Base-by-base conservation (phyloP, 2,113 vertebrate genomes). In the Eleginops maclovinus region DNA sequence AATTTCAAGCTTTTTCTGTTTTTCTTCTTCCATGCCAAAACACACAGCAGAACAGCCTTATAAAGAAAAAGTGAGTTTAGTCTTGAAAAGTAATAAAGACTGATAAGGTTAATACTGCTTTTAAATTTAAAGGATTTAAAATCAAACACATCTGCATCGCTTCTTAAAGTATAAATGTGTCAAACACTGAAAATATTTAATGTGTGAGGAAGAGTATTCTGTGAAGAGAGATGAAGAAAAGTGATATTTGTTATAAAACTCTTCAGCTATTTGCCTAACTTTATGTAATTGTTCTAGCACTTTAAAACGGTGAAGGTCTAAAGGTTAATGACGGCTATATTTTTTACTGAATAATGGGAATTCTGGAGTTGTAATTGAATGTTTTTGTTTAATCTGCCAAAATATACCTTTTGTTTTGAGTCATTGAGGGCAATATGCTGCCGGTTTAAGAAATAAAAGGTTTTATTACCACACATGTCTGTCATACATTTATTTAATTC, bases 241-340 rank as follows among this genome's bases (percentile, higher is more conserved):
- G 13, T 13, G 40, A 19, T 1, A 28, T 73, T 82, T 84, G 36
- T 70, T 61, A 36, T 19, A 22, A 71, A 51, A 49, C 22, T 50
- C 6, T 59, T 40, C 26, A 50, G 56, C 41, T 51, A 19, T 75
- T 72, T 69, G 12, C 31, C 19, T 74, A 75, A 54, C 53, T 53
- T 53, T 63, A 26, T 65, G 62, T 83, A 49, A 81, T 86, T 77
- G 66, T 74, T 70, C 15, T 74, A 84, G 87, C 88, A 91, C 86
- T 91, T 90, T 92, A 85, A 88, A 84, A 44, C 70, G 80, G 82
- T 82, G 69, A 84, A 44, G 72, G 71, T 79, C 51, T 75, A 74
- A 11, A 67, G 61, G 55, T 21, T 77, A 46, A 74, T 68, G 16
- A 67, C 16, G 4, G 3, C 19, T 22, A 1, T 36, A 36, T 8